Evolutionary conservation across 2,113 vertebrate genomes (phyloP).

Genomic region (Neodontobutis hainanensis): DNA sequence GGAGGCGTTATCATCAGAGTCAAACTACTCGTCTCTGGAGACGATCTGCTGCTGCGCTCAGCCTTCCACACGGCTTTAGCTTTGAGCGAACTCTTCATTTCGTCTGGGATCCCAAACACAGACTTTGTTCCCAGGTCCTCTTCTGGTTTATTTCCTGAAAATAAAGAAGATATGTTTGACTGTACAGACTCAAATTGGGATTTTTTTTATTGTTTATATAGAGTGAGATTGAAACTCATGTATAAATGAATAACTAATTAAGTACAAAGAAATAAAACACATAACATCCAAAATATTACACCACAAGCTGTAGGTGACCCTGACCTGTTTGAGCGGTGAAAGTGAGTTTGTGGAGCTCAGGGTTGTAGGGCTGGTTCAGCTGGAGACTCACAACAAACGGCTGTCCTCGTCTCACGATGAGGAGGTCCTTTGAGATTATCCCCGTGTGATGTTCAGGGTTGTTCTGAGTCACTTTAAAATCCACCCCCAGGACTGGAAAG

Average conservation of each 20-base stretch:
- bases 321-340: conserved; percentile 76
- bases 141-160: conserved; percentile 72
- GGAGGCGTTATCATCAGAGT: conserved; percentile 74
- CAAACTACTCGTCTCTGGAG: conserved; percentile 17
- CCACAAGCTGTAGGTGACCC: background rate
- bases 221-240: no score
- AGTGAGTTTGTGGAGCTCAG: conserved; percentile 50
- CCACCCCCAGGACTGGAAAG: conserved; percentile 35
- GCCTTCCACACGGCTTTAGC: conserved; percentile 76
- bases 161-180: background rate
- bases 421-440: conserved; percentile 69
- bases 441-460: conserved; percentile 80
- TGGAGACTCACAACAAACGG: conserved; percentile 76
- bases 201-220: no score
- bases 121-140: conserved; percentile 62
- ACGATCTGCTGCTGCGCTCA: conserved; percentile 16
- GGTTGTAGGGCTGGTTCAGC: conserved; percentile 54
- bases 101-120: conserved; percentile 68
- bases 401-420: conserved; percentile 83
- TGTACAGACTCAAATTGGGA: no score
- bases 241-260: no score
- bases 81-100: rapidly evolving
- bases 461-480: conserved; percentile 66
- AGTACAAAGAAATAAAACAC: no score
- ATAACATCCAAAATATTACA: no score